Conservation (phyloP, 2,113 vertebrate species). For the Paraplagusia blochii region DNA sequence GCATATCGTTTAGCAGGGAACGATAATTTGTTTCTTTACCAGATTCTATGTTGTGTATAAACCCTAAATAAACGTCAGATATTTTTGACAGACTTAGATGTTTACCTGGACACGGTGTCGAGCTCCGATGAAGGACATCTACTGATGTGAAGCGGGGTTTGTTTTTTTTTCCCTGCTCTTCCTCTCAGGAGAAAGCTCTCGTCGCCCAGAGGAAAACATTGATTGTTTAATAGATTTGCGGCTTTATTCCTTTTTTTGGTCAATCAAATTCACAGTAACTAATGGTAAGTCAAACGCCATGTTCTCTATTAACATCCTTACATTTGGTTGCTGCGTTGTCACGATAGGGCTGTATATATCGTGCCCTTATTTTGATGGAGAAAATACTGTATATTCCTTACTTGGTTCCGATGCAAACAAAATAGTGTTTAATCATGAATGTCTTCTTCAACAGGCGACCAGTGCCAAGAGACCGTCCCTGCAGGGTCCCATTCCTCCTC, state of each 20-base stretch:
- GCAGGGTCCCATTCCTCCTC: conserved; percentile 74
- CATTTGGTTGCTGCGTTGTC: not conserved
- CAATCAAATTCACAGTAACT: conserved; percentile 11
- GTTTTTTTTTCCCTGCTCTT: conserved; percentile 8
- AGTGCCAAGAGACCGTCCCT: conserved; percentile 77
- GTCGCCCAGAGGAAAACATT: conserved; percentile 37
- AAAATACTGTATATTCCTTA: too few relatives aligned
- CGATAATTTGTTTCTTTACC: not conserved
- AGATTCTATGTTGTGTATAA: too few relatives aligned
- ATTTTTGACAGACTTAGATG: not conserved
- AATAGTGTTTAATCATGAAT: not conserved
- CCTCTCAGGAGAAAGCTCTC: conserved; percentile 30
- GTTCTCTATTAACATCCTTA: not conserved
- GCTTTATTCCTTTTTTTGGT: not conserved
- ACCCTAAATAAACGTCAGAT: not conserved
- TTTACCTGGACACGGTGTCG: not conserved
- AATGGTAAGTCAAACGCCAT: conserved; percentile 56
- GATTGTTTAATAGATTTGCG: conserved; percentile 5
- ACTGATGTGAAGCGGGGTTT: conserved; percentile 10
- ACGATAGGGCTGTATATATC: not conserved
- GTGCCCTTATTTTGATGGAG: not conserved
- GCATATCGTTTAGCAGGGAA: conserved; percentile 4
- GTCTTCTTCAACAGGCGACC: conserved; percentile 68
- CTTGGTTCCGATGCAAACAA: not conserved
- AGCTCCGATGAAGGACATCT: not conserved